Evolutionary conservation across 2,113 vertebrate species (phyloP).

Genomic region (Cebidichthys violaceus): DNA sequence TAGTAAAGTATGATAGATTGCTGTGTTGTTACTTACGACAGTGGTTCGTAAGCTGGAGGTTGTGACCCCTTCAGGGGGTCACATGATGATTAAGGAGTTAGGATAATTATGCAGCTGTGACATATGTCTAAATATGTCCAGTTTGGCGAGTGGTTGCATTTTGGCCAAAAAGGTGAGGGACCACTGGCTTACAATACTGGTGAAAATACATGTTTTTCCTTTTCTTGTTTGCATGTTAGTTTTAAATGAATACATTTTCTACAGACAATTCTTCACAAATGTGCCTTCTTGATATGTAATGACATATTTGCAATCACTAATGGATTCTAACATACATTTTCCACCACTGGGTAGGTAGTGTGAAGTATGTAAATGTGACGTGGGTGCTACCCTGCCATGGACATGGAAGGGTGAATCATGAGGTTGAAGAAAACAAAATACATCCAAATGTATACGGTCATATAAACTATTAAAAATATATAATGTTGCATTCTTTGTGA

Average conservation of each 20-base stretch:
- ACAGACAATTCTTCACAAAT: background rate
- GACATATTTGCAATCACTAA: background rate
- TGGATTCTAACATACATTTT: background rate
- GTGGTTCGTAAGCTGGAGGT: background rate
- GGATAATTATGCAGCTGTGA: background rate
- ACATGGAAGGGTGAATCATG: constrained; percentile 1
- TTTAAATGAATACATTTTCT: too few species aligned
- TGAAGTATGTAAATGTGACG: background rate
- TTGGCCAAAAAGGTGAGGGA: background rate
- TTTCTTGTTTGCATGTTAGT: background rate
- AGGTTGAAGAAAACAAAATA: background rate
- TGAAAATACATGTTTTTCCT: background rate
- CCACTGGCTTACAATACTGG: background rate
- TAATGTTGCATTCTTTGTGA: background rate
- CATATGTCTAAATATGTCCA: background rate
- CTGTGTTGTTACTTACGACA: background rate
- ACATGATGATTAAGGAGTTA: background rate
- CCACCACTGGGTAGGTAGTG: background rate
- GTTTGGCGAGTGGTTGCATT: background rate
- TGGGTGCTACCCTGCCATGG: background rate
- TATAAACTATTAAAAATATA: background rate
- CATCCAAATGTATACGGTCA: background rate
- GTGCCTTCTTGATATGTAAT: background rate
- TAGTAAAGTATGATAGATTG: background rate
- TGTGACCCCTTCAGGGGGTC: background rate